Evolutionary conservation across 2,113 vertebrate species (phyloP).

Genomic region (Seriola dumerili): DNA sequence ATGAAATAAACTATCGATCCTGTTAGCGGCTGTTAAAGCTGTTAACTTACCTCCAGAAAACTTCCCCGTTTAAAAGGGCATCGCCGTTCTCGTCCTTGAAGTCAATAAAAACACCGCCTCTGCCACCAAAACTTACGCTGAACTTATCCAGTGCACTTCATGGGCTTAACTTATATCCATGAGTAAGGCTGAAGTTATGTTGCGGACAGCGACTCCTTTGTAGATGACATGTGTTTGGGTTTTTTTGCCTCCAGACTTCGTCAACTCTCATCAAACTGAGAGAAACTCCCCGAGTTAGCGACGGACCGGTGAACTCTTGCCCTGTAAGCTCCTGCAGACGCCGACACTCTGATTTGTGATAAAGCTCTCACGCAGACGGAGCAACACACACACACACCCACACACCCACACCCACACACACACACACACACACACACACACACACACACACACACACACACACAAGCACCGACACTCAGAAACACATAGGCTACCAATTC

Average conservation of each 20-base stretch:
- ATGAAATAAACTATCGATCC: background rate
- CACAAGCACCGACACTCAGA: background rate
- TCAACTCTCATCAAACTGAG: slow-evolving; percentile 42
- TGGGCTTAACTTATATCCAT: slow-evolving; percentile 47
- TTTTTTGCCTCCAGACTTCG: slow-evolving; percentile 29
- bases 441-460: slow-evolving; percentile 21
- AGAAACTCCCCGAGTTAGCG: slow-evolving; percentile 55
- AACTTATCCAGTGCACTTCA: slow-evolving; percentile 37
- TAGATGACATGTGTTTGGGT: slow-evolving; percentile 33
- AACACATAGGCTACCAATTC: background rate
- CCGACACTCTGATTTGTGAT: slow-evolving; percentile 74
- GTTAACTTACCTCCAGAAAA: slow-evolving; percentile 54
- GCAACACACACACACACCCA: slow-evolving; percentile 30
- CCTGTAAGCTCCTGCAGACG: slow-evolving; percentile 71
- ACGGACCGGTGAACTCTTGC: slow-evolving; percentile 81
- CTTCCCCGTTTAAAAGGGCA: slow-evolving; percentile 23
- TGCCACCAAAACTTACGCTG: slow-evolving; percentile 9
- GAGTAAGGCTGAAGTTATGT: slow-evolving; percentile 47
- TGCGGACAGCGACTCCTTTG: slow-evolving; percentile 53
- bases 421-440: slow-evolving; percentile 30
- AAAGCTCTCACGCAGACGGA: slow-evolving; percentile 68
- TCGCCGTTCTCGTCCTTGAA: slow-evolving; percentile 24
- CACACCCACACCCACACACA: background rate
- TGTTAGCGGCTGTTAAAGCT: background rate
- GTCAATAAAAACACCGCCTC: slow-evolving; percentile 11